A percentile compares a stretch with the other conserved stretches of the same genome.
These are phyloP conservation scores for Hirudinaria manillensis DNA, from an alignment of 2,888 invertebrate species.

Conservation along the genomic window DNA sequence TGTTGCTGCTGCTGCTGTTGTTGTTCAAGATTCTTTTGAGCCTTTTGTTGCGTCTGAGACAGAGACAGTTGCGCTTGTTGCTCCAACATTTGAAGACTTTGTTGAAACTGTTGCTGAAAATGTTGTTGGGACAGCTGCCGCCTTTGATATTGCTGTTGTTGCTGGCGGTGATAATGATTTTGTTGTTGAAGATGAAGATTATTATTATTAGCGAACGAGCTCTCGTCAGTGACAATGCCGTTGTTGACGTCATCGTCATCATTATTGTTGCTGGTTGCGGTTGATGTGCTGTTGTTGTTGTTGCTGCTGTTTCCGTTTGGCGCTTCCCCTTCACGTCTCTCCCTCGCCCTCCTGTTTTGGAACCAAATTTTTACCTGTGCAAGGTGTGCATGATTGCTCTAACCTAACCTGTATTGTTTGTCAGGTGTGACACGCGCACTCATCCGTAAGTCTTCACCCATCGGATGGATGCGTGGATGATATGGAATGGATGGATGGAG, in stretches of 20 bases:
- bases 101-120: neutral
- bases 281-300: conserved; percentile 17
- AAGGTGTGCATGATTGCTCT: conserved; percentile 12
- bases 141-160: neutral
- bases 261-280: conserved; percentile 15
- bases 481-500: neutral
- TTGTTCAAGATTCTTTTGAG: neutral
- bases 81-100: conserved; percentile 10
- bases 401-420: too few species aligned
- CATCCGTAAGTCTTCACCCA: too few species aligned
- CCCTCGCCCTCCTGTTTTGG: conserved; percentile 51
- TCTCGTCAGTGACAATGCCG: neutral
- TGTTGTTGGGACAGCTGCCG: conserved; percentile 1
- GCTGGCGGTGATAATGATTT: neutral
- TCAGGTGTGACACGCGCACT: too few species aligned
- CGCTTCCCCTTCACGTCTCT: conserved; percentile 47
- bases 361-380: conserved; percentile 54
- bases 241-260: conserved; percentile 13
- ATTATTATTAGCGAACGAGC: neutral
- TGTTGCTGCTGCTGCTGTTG: conserved; percentile 1
- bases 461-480: neutral
- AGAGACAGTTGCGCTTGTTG: neutral
- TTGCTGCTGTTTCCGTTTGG: conserved; percentile 12
- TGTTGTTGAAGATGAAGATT: neutral
- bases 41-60: neutral